phyloP scores from a whole-genome alignment of 1,140 invertebrate genomes.

The Armadillidium nasatum region DNA sequence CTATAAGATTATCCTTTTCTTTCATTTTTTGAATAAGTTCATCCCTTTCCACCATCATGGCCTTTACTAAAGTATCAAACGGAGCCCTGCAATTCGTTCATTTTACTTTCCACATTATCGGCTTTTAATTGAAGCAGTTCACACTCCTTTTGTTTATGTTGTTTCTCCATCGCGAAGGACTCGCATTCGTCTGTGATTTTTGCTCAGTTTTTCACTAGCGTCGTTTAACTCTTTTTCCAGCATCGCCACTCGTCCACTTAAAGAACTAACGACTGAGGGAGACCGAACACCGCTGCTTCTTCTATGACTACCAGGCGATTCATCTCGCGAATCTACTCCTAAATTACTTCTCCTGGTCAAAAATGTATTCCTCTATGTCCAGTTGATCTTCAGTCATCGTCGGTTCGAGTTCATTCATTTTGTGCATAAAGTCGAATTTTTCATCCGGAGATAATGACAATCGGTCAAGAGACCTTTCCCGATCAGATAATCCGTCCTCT shows the following conservation, averaged over 20 bases:
- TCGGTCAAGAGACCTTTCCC: constrained; percentile 27
- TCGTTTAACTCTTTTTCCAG: constrained; percentile 46
- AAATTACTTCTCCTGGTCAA: neutral
- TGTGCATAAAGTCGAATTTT: constrained; percentile 37
- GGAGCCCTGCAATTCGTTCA: constrained; percentile 47
- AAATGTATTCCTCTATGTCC: constrained; percentile 23
- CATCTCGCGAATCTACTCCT: neutral
- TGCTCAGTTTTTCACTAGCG: constrained; percentile 46
- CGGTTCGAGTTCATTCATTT: constrained; percentile 40
- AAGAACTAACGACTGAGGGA: neutral
- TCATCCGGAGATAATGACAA: constrained; percentile 33
- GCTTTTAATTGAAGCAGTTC: constrained; percentile 54
- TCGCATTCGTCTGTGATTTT: constrained; percentile 43
- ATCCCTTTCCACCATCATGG: constrained; percentile 49
- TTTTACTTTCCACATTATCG: constrained; percentile 49
- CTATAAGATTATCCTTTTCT: constrained; percentile 13
- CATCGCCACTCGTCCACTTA: constrained; percentile 4
- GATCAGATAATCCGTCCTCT: constrained; percentile 30
- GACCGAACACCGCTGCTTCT: neutral
- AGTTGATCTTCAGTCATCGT: constrained; percentile 36
- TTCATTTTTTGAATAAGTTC: constrained; percentile 41
- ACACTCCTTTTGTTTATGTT: constrained; percentile 53
- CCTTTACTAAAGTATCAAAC: constrained; percentile 47
- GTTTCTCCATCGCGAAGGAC: constrained; percentile 50
- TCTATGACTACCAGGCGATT: neutral